phyloP scores from a whole-genome alignment of 2,888 invertebrate genomes.

The Electrophaes corylata region DNA sequence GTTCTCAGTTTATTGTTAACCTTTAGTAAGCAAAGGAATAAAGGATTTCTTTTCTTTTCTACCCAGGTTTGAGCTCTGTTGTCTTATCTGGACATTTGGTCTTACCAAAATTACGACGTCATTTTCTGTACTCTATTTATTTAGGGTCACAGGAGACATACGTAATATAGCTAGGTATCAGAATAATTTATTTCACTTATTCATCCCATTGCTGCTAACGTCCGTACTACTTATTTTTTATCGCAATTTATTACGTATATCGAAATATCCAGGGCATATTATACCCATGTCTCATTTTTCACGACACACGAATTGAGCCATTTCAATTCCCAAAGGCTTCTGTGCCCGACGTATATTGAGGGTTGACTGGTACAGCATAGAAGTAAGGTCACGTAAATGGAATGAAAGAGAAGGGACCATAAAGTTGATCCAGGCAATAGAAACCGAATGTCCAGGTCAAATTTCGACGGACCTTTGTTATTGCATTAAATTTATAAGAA shows the following conservation, averaged over 20 bases:
- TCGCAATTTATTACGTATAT: constrained; percentile 34
- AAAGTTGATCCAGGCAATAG: constrained; percentile 23
- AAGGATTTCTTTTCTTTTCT: neutral
- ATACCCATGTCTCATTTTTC: constrained; percentile 50
- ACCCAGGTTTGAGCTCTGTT: neutral
- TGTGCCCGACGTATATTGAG: constrained; percentile 46
- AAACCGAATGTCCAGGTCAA: constrained; percentile 24
- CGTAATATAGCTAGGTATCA: neutral
- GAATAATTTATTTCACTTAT: constrained; percentile 34
- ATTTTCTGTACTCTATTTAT: neutral
- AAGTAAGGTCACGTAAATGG: constrained; percentile 23
- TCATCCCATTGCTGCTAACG: constrained; percentile 14
- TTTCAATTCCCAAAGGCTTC: constrained; percentile 48
- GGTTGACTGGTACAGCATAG: constrained; percentile 27
- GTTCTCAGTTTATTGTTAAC: neutral
- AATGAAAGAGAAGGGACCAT: constrained; percentile 23
- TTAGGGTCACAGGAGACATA: neutral
- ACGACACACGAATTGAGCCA: constrained; percentile 51
- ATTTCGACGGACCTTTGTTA: constrained; percentile 9
- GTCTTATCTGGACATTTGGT: neutral
- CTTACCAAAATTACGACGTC: neutral
- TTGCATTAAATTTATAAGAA: constrained; percentile 1
- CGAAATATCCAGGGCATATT: constrained; percentile 38
- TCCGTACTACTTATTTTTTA: constrained; percentile 35
- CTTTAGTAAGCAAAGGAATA: neutral